phyloP scores from a whole-genome alignment of 2,113 vertebrate genomes.

The Leucosticte australis region DNA sequence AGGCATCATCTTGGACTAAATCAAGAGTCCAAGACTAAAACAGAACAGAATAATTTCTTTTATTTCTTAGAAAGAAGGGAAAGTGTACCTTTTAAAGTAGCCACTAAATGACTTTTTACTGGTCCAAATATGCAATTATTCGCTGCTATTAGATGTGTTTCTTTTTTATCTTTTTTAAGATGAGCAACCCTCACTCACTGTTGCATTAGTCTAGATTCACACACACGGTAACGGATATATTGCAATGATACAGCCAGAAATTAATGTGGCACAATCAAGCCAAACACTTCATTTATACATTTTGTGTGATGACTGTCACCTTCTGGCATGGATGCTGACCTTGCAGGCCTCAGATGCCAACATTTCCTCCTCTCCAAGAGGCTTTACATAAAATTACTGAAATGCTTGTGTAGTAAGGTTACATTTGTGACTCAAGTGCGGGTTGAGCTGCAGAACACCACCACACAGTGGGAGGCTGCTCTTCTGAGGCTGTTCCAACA shows the following conservation, averaged over 20 bases:
- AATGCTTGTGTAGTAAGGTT: not conserved
- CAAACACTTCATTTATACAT: not conserved
- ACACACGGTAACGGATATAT: not conserved
- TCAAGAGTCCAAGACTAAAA: not conserved
- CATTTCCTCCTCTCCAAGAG: not conserved
- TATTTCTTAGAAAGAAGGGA: not conserved
- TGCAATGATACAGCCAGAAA: not conserved
- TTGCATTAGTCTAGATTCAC: not conserved
- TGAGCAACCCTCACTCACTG: not conserved
- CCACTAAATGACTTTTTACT: not conserved
- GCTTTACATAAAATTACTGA: not conserved
- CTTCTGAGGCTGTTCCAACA: not conserved
- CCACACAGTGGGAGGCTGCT: not conserved
- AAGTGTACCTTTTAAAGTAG: not conserved
- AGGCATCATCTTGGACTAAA: not conserved
- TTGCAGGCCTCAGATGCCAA: not conserved
- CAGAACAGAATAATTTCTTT: not conserved
- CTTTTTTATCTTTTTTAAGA: not conserved
- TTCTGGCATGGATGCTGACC: not conserved
- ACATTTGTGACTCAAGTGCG: not conserved
- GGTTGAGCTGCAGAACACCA: not conserved
- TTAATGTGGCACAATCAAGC: not conserved
- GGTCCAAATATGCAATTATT: not conserved
- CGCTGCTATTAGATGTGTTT: not conserved
- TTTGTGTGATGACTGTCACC: not conserved